Evolutionary conservation across 2,113 vertebrate genomes (phyloP).

Genomic region (Bolborhynchus lineola): DNA sequence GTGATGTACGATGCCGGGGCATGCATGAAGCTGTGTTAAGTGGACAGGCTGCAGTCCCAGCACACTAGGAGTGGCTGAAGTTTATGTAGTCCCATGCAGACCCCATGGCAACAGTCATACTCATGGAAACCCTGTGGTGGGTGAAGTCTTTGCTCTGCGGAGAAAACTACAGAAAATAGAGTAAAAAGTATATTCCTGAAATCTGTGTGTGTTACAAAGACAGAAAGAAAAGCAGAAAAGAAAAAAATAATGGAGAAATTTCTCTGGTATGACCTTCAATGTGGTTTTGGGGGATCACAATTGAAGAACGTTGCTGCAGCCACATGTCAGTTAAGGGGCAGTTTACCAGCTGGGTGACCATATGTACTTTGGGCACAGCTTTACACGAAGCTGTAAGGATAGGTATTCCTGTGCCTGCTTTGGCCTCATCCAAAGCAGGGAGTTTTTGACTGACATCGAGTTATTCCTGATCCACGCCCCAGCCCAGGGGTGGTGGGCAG

Average conservation of each 20-base stretch:
- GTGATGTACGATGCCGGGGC: neutral
- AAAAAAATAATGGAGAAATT: neutral
- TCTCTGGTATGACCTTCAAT: fast-evolving
- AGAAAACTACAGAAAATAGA: neutral
- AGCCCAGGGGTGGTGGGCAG: neutral
- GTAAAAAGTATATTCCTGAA: neutral
- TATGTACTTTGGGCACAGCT: neutral
- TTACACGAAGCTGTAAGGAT: neutral
- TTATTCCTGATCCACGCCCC: fast-evolving
- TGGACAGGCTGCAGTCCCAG: neutral
- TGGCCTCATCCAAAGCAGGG: neutral
- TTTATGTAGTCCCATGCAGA: fast-evolving
- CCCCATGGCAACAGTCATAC: neutral
- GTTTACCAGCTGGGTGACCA: neutral
- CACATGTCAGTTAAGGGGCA: neutral
- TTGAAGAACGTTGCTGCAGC: neutral
- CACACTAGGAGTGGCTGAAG: neutral
- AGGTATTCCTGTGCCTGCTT: neutral
- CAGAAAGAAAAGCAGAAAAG: neutral
- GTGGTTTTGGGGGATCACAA: neutral
- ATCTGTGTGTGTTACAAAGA: neutral
- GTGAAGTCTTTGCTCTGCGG: neutral
- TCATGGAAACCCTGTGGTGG: fast-evolving
- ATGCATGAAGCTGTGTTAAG: neutral
- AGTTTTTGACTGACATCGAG: fast-evolving